These are phyloP conservation scores for Amaurobius ferox DNA, from an alignment of 2,888 invertebrate genomes.

Conservation along the genomic window DNA sequence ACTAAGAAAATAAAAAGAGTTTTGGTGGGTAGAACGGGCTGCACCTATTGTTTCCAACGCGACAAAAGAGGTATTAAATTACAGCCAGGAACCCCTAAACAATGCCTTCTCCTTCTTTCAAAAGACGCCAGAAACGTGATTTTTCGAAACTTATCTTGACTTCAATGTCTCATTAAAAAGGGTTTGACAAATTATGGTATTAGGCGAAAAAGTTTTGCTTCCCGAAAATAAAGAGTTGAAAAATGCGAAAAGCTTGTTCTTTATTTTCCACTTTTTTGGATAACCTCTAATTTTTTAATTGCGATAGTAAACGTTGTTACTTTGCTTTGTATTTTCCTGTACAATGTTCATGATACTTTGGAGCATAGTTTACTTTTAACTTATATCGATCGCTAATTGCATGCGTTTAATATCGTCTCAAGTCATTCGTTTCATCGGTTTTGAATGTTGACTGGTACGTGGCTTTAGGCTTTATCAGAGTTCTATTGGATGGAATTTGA, in stretches of 20 bases:
- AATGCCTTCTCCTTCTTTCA: conserved; percentile 46
- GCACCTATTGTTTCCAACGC: conserved; percentile 42
- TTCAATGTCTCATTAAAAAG: conserved; percentile 60
- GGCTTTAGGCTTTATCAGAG: too few species aligned
- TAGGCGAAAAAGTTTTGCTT: conserved; percentile 31
- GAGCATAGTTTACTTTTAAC: too few species aligned
- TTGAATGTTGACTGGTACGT: too few species aligned
- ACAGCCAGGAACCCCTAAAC: conserved; percentile 44
- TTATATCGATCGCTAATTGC: too few species aligned
- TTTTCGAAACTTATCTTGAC: conserved; percentile 60
- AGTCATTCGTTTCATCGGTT: too few species aligned
- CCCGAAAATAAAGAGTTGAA: conserved; percentile 45
- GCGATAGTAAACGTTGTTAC: too few species aligned
- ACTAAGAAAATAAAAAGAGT: conserved; percentile 6
- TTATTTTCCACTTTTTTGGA: conserved; percentile 18
- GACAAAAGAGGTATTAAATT: conserved; percentile 66
- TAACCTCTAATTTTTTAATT: too few species aligned
- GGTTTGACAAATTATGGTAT: conserved; percentile 67
- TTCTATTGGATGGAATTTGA: too few species aligned
- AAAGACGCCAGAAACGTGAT: conserved; percentile 56
- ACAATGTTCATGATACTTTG: too few species aligned
- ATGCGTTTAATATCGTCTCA: too few species aligned
- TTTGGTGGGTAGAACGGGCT: conserved; percentile 4
- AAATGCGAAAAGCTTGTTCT: conserved; percentile 39
- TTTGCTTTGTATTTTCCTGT: too few species aligned